Evolutionary conservation across 2,113 vertebrate species (phyloP).

Genomic region (Paradisaea rubra): DNA sequence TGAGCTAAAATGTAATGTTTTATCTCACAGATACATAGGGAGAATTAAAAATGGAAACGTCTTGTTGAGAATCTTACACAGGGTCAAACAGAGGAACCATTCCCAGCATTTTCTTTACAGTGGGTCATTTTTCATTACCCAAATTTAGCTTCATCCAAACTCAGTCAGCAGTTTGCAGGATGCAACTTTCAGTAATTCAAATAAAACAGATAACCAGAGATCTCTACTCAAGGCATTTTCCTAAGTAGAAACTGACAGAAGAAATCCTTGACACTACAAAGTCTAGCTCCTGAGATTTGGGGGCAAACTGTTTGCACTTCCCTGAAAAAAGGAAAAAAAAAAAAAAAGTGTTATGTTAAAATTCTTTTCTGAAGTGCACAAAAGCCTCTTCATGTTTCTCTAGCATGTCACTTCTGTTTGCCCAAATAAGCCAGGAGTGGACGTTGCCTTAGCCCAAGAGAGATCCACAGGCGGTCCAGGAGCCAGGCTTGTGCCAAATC

Average conservation of each 20-base stretch:
- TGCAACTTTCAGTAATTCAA: background rate
- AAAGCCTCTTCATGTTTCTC: background rate
- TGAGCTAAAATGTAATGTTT: background rate
- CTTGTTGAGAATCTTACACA: background rate
- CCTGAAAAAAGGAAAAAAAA: background rate
- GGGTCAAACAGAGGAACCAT: background rate
- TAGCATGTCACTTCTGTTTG: background rate
- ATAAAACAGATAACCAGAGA: background rate
- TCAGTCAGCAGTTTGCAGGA: slow-evolving; percentile 8
- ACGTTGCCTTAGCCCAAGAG: background rate
- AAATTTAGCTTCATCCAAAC: background rate
- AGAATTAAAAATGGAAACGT: background rate
- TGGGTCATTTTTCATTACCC: background rate
- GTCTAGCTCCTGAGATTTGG: background rate
- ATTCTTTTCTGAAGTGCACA: background rate
- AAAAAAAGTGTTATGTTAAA: background rate
- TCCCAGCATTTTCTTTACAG: background rate
- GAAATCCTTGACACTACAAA: background rate
- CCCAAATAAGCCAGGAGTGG: background rate
- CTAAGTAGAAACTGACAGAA: background rate
- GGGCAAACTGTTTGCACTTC: background rate
- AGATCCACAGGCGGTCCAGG: background rate
- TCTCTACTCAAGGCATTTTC: background rate
- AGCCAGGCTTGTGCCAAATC: background rate
- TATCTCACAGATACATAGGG: background rate